Evolutionary conservation across 2,797 vertebrate genomes (phyloP).

Genomic region (Poecile montanus): DNA sequence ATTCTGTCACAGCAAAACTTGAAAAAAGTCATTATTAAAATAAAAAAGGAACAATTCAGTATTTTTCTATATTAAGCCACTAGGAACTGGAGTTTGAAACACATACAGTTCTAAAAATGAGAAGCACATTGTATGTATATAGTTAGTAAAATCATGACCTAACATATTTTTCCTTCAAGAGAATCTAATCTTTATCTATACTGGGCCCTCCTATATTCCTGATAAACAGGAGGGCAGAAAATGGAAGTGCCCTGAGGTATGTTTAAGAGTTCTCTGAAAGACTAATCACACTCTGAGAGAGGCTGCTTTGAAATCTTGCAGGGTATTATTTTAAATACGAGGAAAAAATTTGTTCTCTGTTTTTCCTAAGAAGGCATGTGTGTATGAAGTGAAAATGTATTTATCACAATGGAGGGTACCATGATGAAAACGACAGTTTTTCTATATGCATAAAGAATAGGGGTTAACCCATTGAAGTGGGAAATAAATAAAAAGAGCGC

Average conservation of each 20-base stretch:
- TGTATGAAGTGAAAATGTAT: not conserved
- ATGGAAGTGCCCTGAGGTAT: not conserved
- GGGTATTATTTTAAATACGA: not conserved
- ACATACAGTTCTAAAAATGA: not conserved
- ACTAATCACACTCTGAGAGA: not conserved
- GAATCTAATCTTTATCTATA: not conserved
- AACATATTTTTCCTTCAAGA: not conserved
- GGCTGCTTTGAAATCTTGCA: not conserved
- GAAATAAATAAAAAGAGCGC: not conserved
- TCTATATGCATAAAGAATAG: not conserved
- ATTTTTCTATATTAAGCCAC: not conserved
- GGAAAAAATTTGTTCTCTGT: not conserved
- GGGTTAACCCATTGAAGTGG: not conserved
- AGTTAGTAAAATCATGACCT: not conserved
- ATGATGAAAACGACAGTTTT: not conserved
- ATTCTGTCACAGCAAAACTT: not conserved
- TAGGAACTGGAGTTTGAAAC: not conserved
- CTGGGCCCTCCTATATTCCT: not conserved
- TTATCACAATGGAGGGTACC: not conserved
- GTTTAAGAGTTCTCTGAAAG: not conserved
- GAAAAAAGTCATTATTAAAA: not conserved
- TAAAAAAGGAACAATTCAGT: not conserved
- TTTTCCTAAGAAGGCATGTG: not conserved
- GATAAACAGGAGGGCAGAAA: not conserved
- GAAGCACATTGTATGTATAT: not conserved